A percentile compares a stretch with the other conserved stretches of the same genome.
phyloP scores from a whole-genome alignment of 2,888 invertebrate species.

The Eupithecia exiguata region DNA sequence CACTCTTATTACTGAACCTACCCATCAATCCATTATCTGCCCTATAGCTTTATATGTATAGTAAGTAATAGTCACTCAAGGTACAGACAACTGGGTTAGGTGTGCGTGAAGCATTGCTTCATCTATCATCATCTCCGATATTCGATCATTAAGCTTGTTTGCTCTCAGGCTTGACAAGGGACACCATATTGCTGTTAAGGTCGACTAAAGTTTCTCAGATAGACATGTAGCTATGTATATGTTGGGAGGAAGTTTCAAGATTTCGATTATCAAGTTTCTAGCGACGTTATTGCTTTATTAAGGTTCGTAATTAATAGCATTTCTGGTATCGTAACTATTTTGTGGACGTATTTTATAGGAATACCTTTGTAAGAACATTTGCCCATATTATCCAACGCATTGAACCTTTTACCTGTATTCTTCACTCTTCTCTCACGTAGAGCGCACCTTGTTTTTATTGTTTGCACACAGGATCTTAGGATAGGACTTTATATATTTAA shows the following conservation, averaged over 20 bases:
- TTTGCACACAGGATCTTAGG: not conserved
- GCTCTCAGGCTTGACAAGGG: constrained; percentile 70
- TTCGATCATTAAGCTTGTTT: constrained; percentile 81
- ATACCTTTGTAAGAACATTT: not conserved
- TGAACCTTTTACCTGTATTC: not conserved
- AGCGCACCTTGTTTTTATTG: not conserved
- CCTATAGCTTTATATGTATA: constrained; percentile 9
- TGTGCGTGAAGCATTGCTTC: constrained; percentile 76
- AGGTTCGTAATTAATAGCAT: constrained; percentile 13
- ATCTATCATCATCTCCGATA: constrained; percentile 79
- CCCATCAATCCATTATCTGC: constrained; percentile 9
- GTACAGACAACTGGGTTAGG: constrained; percentile 59
- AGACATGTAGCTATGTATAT: constrained; percentile 28
- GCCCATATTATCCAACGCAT: not conserved
- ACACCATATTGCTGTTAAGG: constrained; percentile 80
- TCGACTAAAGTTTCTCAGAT: constrained; percentile 58
- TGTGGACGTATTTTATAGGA: constrained; percentile 4
- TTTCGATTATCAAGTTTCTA: constrained; percentile 30
- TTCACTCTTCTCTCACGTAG: not conserved
- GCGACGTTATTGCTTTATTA: constrained; percentile 24
- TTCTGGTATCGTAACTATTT: not conserved
- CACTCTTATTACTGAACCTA: not conserved
- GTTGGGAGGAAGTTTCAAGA: constrained; percentile 24
- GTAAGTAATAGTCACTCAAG: constrained; percentile 33
- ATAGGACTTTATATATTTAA: not conserved